phyloP scores from a whole-genome alignment of 2,113 vertebrate genomes.

The Machaerirhynchus nigripectus region DNA sequence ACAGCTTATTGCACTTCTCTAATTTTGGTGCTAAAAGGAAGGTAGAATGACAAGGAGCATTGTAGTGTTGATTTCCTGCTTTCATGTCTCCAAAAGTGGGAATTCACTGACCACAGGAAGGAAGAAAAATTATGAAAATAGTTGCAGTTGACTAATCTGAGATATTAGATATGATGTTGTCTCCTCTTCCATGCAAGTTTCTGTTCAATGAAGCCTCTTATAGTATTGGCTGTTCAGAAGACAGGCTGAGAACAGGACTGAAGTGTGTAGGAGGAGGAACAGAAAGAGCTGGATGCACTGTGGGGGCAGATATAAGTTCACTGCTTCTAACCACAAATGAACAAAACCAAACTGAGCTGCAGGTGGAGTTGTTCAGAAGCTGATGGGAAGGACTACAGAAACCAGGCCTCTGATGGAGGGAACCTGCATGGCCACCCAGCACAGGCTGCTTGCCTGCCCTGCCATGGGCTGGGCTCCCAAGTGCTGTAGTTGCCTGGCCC shows the following conservation, averaged over 20 bases:
- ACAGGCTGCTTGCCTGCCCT: not conserved
- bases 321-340: not conserved
- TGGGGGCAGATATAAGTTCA: not conserved
- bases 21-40: not conserved
- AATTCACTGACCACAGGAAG: not conserved
- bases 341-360: not conserved
- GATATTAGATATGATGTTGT: not conserved
- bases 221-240: not conserved
- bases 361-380: not conserved
- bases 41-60: not conserved
- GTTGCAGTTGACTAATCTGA: not conserved
- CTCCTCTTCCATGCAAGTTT: not conserved
- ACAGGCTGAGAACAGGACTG: not conserved
- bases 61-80: not conserved
- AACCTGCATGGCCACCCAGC: fast-evolving
- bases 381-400: not conserved
- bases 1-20: not conserved
- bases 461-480: fast-evolving
- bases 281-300: not conserved
- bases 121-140: not conserved
- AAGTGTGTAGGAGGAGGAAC: not conserved
- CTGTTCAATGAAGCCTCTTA: not conserved
- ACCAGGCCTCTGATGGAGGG: not conserved
- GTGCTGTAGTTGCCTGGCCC: fast-evolving
- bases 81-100: not conserved